phyloP scores from a whole-genome alignment of 2,113 vertebrate species.

The Sturnus vulgaris region DNA sequence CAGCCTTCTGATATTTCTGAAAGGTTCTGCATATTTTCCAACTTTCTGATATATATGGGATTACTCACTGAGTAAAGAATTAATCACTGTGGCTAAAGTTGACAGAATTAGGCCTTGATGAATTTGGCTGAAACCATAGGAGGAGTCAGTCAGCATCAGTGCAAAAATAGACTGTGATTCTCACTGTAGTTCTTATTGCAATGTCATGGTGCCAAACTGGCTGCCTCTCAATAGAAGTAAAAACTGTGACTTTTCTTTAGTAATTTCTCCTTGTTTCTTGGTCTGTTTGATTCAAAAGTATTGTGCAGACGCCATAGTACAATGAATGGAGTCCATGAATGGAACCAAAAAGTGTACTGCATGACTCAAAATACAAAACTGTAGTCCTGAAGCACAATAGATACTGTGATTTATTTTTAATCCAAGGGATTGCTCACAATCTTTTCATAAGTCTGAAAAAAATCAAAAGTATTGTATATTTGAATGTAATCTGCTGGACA shows the following conservation, averaged over 20 bases:
- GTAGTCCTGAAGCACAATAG: neutral
- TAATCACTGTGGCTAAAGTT: neutral
- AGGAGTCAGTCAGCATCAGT: neutral
- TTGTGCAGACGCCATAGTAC: neutral
- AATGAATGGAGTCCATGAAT: neutral
- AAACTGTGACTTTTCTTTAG: neutral
- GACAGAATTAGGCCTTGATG: slow-evolving; percentile 6
- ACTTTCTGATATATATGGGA: neutral
- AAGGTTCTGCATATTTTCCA: neutral
- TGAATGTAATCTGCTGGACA: neutral
- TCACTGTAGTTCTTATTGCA: neutral
- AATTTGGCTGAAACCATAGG: neutral
- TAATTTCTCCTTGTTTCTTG: neutral
- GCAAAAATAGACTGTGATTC: neutral
- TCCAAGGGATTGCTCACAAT: neutral
- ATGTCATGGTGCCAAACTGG: neutral
- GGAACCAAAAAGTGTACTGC: neutral
- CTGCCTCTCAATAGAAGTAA: neutral
- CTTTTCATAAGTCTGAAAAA: neutral
- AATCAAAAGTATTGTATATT: neutral
- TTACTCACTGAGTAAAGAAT: neutral
- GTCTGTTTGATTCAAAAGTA: neutral
- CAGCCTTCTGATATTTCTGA: neutral
- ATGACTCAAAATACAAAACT: neutral
- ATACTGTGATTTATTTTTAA: neutral